phyloP scores from a whole-genome alignment of 2,888 invertebrate species.

The Drosophila peninsularis region DNA sequence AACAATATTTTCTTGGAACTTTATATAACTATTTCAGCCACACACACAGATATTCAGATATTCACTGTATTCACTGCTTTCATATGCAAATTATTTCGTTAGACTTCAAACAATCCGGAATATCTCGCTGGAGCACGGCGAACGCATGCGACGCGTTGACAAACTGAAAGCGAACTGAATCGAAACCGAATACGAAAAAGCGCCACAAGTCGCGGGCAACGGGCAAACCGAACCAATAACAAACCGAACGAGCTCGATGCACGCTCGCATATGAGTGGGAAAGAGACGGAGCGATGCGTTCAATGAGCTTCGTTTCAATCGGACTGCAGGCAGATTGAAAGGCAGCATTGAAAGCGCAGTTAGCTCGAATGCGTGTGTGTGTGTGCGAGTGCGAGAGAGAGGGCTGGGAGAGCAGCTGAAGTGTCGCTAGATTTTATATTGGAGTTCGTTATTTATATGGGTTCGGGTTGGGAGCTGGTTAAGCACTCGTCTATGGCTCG shows the following conservation, averaged over 20 bases:
- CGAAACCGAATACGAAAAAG: conserved; percentile 62
- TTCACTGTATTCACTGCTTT: conserved; percentile 35
- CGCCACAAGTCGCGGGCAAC: conserved; percentile 49
- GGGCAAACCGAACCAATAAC: conserved; percentile 60
- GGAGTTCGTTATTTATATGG: conserved; percentile 48
- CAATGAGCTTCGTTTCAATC: conserved; percentile 48
- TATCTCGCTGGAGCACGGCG: conserved; percentile 18
- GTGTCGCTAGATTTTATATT: conserved; percentile 49
- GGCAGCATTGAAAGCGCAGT: conserved; percentile 50
- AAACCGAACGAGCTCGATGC: conserved; percentile 56
- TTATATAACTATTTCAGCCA: conserved; percentile 7
- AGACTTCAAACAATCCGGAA: conserved; percentile 19
- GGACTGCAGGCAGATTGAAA: conserved; percentile 29
- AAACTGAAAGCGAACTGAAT: conserved; percentile 72
- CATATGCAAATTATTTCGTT: conserved; percentile 22
- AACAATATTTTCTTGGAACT: conserved; percentile 1
- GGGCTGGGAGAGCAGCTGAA: conserved; percentile 33
- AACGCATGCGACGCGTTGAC: conserved; percentile 76
- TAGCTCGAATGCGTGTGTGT: not conserved
- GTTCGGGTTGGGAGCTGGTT: conserved; percentile 49
- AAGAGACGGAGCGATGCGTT: conserved; percentile 37
- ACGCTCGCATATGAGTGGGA: conserved; percentile 7
- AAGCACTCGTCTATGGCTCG: conserved; percentile 41
- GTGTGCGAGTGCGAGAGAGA: not conserved
- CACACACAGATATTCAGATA: conserved; percentile 26